Conservation (phyloP, 2,797 vertebrate species). For the Halcyon leucocephala region DNA sequence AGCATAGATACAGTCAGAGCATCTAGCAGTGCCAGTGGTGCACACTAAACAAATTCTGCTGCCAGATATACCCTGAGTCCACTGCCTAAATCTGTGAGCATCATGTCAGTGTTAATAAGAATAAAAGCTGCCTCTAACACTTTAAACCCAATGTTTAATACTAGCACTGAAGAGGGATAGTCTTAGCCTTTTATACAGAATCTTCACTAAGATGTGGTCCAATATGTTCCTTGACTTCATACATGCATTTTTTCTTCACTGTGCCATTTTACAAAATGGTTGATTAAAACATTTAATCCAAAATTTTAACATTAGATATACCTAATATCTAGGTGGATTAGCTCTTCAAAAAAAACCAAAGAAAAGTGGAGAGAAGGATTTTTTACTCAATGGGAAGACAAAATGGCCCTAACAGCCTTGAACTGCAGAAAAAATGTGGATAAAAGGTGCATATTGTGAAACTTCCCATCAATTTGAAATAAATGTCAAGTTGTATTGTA, state of each 20-base stretch:
- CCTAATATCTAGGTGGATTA: background rate
- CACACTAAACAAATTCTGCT: background rate
- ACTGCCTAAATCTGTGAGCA: background rate
- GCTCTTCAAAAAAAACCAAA: background rate
- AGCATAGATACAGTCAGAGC: background rate
- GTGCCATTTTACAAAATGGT: background rate
- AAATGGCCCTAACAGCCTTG: background rate
- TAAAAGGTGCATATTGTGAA: slow-evolving; percentile 4
- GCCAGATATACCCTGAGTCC: background rate
- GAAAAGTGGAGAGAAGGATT: background rate
- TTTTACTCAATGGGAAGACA: background rate
- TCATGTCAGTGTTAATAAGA: background rate
- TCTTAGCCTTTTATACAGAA: background rate
- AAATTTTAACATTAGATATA: background rate
- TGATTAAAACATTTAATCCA: background rate
- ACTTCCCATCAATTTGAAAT: slow-evolving; percentile 24
- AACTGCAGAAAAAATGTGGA: background rate
- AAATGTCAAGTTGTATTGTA: background rate
- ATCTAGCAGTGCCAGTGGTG: background rate
- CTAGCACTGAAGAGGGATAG: fast-evolving
- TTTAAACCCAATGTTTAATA: background rate
- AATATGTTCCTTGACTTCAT: background rate
- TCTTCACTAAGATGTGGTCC: background rate
- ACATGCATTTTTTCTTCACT: background rate
- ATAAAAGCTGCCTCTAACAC: background rate